phyloP scores from a whole-genome alignment of 2,797 vertebrate species.

The Falco peregrinus region DNA sequence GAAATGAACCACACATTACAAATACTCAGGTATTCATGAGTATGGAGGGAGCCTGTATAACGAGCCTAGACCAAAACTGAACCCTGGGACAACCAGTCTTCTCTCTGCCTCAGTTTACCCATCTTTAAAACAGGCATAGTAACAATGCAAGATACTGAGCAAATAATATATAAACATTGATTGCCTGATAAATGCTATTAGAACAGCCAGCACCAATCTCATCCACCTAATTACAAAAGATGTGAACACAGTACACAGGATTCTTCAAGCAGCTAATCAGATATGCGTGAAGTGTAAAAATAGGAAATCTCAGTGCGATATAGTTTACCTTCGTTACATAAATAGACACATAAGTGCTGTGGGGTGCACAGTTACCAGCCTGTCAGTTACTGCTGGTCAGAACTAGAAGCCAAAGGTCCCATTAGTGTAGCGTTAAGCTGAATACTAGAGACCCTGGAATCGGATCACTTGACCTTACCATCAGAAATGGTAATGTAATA shows the following conservation, averaged over 20 bases:
- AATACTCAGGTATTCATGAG: not conserved
- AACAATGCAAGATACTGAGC: not conserved
- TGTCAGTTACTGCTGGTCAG: not conserved
- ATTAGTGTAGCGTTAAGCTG: not conserved
- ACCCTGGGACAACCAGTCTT: not conserved
- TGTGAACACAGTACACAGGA: not conserved
- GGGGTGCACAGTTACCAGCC: conserved; percentile 9
- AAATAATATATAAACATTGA: not conserved
- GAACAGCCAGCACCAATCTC: not conserved
- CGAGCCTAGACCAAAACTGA: not conserved
- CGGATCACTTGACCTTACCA: conserved; percentile 6
- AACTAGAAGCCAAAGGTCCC: not conserved
- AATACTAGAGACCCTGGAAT: not conserved
- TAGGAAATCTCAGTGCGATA: not conserved
- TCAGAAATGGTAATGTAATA: not conserved
- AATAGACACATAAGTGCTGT: conserved; percentile 5
- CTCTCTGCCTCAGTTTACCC: not conserved
- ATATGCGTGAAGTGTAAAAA: not conserved
- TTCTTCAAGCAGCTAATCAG: not conserved
- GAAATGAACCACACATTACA: not conserved
- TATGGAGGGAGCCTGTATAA: not conserved
- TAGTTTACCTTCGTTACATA: not conserved
- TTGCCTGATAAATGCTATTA: not conserved
- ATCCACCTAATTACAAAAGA: not conserved
- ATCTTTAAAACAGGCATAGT: accelerated